A percentile compares a stretch with the other conserved stretches of the same genome.
These are phyloP conservation scores for Lutjanus campechanus DNA, from an alignment of 2,797 vertebrate species.

Conservation along the genomic window DNA sequence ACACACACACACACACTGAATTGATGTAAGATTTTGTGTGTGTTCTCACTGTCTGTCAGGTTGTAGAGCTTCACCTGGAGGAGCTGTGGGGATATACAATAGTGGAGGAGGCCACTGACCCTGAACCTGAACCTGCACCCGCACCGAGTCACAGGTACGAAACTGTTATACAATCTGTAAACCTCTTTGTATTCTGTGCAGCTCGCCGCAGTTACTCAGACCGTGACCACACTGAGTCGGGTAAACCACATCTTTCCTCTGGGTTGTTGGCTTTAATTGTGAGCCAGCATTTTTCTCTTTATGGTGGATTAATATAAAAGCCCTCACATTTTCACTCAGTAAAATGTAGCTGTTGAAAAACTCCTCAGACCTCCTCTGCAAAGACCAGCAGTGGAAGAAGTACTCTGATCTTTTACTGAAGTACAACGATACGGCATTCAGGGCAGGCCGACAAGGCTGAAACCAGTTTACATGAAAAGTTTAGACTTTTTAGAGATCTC, in stretches of 20 bases:
- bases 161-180: background rate
- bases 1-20: background rate
- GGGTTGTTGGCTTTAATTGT: background rate
- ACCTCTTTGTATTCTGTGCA: background rate
- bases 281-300: background rate
- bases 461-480: background rate
- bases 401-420: too few species aligned
- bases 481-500: too few species aligned
- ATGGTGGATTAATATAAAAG: background rate
- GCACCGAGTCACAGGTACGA: constrained; percentile 61
- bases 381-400: too few species aligned
- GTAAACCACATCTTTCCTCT: background rate
- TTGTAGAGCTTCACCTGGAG: constrained; percentile 77
- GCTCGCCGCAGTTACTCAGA: too few species aligned
- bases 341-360: background rate
- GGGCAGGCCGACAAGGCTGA: too few species aligned
- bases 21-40: background rate
- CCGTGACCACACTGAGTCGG: background rate
- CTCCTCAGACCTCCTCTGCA: background rate
- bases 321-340: background rate
- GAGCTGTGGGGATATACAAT: constrained; percentile 74
- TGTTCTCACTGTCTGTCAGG: constrained; percentile 71
- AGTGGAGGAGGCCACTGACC: constrained; percentile 30
- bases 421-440: too few species aligned
- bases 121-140: constrained; percentile 3